Conservation (phyloP, 2,797 vertebrate genomes). For the Sarcophilus harrisii region DNA sequence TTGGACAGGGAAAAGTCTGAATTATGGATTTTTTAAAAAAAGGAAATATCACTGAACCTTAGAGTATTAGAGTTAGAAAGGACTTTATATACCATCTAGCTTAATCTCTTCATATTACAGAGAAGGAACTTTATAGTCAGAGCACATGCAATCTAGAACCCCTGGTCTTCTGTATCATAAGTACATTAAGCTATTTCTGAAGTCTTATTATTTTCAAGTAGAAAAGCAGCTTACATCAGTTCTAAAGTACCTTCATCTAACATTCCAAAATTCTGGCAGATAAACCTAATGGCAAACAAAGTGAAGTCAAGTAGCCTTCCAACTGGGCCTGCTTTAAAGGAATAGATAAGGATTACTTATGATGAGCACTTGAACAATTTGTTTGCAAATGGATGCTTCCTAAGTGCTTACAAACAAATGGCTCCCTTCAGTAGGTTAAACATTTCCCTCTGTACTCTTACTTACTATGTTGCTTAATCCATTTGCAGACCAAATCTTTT, state of each 20-base stretch:
- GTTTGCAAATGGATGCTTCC: slow-evolving; percentile 19
- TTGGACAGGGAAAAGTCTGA: background rate
- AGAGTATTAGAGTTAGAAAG: background rate
- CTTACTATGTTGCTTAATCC: slow-evolving; percentile 23
- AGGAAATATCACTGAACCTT: background rate
- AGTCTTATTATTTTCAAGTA: background rate
- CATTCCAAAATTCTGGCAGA: background rate
- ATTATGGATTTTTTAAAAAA: background rate
- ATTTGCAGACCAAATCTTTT: slow-evolving; percentile 33
- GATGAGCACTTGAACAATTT: background rate
- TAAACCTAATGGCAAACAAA: background rate
- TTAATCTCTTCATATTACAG: background rate
- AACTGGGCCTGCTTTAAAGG: slow-evolving; percentile 3
- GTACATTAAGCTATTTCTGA: background rate
- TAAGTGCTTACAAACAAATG: slow-evolving; percentile 34
- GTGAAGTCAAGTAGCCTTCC: slow-evolving; percentile 10
- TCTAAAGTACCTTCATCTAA: background rate
- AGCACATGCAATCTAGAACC: background rate
- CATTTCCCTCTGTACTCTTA: background rate
- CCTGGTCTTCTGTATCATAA: background rate
- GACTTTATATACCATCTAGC: background rate
- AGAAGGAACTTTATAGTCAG: background rate
- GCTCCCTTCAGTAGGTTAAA: slow-evolving; percentile 32
- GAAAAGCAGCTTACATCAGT: background rate
- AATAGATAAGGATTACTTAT: slow-evolving; percentile 25